phyloP scores from a whole-genome alignment of 2,113 vertebrate genomes.

The Triplophysa siluroides region DNA sequence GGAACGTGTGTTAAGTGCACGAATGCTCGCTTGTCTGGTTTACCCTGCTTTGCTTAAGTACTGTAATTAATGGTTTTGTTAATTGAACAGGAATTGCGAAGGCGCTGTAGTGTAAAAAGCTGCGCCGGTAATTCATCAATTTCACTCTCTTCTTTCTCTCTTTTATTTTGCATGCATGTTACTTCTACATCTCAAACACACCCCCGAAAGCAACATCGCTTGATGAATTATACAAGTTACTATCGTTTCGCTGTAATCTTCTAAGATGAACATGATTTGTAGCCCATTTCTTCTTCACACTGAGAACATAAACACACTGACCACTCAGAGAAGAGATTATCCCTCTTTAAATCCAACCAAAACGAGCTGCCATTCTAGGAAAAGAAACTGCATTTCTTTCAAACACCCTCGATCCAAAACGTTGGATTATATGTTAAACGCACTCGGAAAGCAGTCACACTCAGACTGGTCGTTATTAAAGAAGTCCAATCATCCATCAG shows the following conservation, averaged over 20 bases:
- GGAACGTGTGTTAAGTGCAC: conserved; percentile 45
- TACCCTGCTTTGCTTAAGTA: conserved; percentile 47
- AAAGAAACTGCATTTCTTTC: background rate
- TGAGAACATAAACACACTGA: background rate
- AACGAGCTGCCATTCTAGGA: background rate
- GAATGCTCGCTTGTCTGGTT: conserved; percentile 50
- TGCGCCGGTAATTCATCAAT: conserved; percentile 44
- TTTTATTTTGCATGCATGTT: conserved; percentile 1
- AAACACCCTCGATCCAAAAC: conserved; percentile 2
- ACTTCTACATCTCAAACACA: conserved; percentile 50
- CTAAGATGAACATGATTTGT: background rate
- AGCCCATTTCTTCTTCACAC: background rate
- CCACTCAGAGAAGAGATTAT: background rate
- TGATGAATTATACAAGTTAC: background rate
- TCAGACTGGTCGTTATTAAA: conserved; percentile 10
- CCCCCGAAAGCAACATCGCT: conserved; percentile 55
- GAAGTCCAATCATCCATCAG: conserved; percentile 45
- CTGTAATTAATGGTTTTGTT: conserved; percentile 62
- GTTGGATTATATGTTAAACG: background rate
- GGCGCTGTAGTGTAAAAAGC: conserved; percentile 45
- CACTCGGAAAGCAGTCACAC: conserved; percentile 20
- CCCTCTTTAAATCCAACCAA: background rate
- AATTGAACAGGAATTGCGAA: conserved; percentile 52
- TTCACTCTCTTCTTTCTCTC: conserved; percentile 24
- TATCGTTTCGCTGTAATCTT: background rate